Percentiles rank a stretch among this genome's conserved stretches.
Evolutionary conservation across 2,113 vertebrate species (phyloP).

Genomic region (Amazona guildingii): DNA sequence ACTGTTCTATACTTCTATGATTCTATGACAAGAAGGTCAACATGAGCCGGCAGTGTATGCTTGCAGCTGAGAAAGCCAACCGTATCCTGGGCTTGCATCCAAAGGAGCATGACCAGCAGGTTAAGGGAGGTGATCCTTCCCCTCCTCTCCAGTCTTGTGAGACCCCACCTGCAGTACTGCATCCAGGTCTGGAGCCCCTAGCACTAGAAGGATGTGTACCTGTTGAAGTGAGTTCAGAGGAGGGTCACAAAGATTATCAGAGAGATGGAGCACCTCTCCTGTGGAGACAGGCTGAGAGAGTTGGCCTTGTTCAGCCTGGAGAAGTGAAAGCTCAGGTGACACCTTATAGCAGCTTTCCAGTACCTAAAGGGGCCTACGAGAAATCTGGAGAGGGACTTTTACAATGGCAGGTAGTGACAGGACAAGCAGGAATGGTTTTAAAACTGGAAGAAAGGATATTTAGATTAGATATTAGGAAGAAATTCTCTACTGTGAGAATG

Average conservation of each 20-base stretch:
- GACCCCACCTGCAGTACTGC: background rate
- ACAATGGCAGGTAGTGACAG: background rate
- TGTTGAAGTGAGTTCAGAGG: background rate
- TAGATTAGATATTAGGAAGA: background rate
- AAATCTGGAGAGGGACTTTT: background rate
- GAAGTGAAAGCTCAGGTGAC: background rate
- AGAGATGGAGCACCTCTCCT: background rate
- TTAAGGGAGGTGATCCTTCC: background rate
- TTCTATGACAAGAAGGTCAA: background rate
- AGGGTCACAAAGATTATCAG: background rate
- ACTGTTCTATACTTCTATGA: background rate
- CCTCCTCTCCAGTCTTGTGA: background rate
- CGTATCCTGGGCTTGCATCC: background rate
- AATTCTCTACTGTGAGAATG: background rate
- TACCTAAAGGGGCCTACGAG: background rate
- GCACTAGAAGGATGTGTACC: background rate
- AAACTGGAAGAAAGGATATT: background rate
- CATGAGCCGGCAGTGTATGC: background rate
- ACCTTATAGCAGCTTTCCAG: background rate
- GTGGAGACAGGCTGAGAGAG: background rate
- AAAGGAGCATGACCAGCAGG: background rate
- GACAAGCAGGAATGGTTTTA: background rate
- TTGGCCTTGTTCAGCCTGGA: background rate
- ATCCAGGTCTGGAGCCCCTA: background rate
- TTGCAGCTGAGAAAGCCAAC: background rate